Conservation (phyloP, 1,140 invertebrate species). For the Nasonia giraulti region DNA sequence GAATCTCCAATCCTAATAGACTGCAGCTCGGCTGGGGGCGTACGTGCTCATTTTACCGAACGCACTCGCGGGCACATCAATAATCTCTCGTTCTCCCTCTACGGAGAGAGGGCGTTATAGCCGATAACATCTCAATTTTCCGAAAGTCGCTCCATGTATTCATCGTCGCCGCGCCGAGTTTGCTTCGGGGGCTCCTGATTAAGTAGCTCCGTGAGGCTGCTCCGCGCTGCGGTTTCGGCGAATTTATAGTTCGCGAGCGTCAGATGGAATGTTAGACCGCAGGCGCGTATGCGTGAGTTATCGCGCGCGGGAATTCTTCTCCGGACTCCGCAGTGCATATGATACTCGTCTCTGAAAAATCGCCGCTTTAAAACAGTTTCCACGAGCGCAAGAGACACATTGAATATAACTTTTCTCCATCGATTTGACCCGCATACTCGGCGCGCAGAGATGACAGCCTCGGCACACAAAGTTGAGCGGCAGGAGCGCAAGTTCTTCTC, state of each 20-base stretch:
- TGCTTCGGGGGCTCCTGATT: background rate
- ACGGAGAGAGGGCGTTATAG: background rate
- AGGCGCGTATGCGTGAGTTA: background rate
- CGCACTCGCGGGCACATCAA: slow-evolving; percentile 6
- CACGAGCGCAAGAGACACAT: background rate
- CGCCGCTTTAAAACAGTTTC: background rate
- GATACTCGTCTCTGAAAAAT: background rate
- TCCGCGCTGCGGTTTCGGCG: background rate
- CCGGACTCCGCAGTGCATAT: too few species aligned
- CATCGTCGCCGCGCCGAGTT: background rate
- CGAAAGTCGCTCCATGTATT: slow-evolving; percentile 14
- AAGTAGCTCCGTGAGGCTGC: background rate
- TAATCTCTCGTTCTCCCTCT: slow-evolving; percentile 12
- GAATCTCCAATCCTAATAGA: slow-evolving; percentile 50
- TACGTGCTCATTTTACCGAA: slow-evolving; percentile 50
- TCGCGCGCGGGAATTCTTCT: background rate
- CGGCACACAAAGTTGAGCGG: background rate
- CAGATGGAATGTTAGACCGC: background rate
- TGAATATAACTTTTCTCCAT: background rate
- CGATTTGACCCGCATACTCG: background rate
- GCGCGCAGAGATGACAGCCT: background rate
- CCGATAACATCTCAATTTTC: slow-evolving; percentile 47
- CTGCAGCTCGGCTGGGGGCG: background rate
- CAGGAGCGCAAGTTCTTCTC: background rate
- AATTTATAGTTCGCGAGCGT: background rate